phyloP scores from a whole-genome alignment of 1,140 invertebrate species.

The Anastrepha ludens region DNA sequence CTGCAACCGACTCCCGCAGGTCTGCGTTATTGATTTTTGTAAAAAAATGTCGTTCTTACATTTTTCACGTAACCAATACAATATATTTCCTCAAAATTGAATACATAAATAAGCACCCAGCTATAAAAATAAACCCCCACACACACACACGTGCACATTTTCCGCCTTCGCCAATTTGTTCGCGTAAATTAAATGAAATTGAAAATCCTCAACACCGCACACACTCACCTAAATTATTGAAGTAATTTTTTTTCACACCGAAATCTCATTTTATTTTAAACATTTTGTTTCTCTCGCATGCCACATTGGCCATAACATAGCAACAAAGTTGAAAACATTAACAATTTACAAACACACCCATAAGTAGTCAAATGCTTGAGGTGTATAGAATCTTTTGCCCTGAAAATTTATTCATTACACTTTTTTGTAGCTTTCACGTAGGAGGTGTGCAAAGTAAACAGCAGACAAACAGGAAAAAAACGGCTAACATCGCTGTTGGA shows the following conservation, averaged over 20 bases:
- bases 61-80: background rate
- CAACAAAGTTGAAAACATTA: constrained; percentile 6
- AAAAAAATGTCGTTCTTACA: too few relatives aligned
- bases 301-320: background rate
- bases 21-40: too few relatives aligned
- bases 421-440: background rate
- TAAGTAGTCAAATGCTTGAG: background rate
- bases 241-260: background rate
- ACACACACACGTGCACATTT: background rate
- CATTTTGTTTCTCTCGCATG: background rate
- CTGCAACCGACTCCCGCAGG: too few relatives aligned
- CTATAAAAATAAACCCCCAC: background rate
- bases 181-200: constrained; percentile 26
- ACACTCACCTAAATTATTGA: background rate
- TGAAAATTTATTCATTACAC: constrained; percentile 53
- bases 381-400: constrained; percentile 31
- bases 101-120: background rate
- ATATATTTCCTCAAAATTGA: background rate
- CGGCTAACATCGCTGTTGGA: background rate
- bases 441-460: constrained; percentile 24
- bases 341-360: background rate
- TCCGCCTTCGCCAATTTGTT: constrained; percentile 9
- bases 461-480: background rate
- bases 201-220: background rate
- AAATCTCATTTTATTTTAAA: background rate